Evolutionary conservation across 2,888 invertebrate genomes (phyloP).

Genomic region (Graphium colonna): DNA sequence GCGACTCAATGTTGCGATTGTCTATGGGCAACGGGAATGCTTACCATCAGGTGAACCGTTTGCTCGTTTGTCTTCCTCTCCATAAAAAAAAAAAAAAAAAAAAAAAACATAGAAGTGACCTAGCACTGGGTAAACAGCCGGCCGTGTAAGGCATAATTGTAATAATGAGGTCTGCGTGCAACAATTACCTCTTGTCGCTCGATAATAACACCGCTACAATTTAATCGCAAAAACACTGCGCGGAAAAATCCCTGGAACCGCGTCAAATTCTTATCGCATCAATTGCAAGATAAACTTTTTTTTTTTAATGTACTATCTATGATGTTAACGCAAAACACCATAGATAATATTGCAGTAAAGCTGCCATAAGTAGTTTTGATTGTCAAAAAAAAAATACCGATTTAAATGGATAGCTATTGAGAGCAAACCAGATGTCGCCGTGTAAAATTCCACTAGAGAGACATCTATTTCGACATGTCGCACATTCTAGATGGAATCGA

Average conservation of each 20-base stretch:
- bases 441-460: background rate
- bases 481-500: background rate
- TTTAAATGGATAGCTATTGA: slow-evolving; percentile 6
- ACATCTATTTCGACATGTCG: slow-evolving; percentile 2
- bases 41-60: too few relatives aligned
- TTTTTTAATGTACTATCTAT: background rate
- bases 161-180: slow-evolving; percentile 6
- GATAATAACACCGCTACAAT: background rate
- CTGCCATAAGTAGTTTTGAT: background rate
- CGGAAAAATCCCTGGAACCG: slow-evolving; percentile 6
- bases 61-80: too few relatives aligned
- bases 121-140: too few relatives aligned
- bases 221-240: background rate
- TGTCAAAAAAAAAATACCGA: background rate
- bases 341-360: background rate
- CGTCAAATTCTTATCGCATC: slow-evolving; percentile 1
- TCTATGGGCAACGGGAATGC: too few relatives aligned
- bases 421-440: slow-evolving; percentile 11
- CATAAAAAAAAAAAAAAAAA: too few relatives aligned
- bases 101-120: too few relatives aligned
- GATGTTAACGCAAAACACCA: background rate
- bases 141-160: background rate
- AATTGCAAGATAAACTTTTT: slow-evolving; percentile 1
- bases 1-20: too few relatives aligned
- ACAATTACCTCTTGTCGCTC: background rate